Evolutionary conservation across 2,113 vertebrate species (phyloP).

Genomic region (Xenopus laevis): DNA sequence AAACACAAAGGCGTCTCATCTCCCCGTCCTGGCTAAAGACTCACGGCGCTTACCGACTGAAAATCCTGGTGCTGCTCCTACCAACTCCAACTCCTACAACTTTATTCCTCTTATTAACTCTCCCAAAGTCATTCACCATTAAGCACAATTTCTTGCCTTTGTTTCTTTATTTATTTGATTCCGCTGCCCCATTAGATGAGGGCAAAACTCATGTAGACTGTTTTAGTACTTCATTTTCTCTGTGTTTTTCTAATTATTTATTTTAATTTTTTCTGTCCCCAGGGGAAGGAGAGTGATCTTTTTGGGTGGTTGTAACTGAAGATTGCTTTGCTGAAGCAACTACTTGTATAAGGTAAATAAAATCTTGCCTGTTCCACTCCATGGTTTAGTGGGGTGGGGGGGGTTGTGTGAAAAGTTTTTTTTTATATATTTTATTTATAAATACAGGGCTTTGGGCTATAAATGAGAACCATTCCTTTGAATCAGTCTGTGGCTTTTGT

Average conservation of each 20-base stretch:
- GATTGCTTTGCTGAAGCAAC: conserved; percentile 84
- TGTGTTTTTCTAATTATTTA: conserved; percentile 68
- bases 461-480: neutral
- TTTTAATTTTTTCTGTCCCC: conserved; percentile 70
- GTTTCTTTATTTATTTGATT: conserved; percentile 57
- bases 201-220: conserved; percentile 52
- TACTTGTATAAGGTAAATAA: conserved; percentile 83
- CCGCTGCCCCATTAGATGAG: conserved; percentile 50
- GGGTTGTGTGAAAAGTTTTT: conserved; percentile 11
- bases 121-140: conserved; percentile 55
- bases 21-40: conserved; percentile 43
- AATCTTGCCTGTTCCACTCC: conserved; percentile 20
- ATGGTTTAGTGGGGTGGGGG: conserved; percentile 38
- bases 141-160: conserved; percentile 52
- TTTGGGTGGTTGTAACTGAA: conserved; percentile 79
- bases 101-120: conserved; percentile 62
- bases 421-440: neutral
- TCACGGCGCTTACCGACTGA: conserved; percentile 49
- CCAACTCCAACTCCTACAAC: conserved; percentile 52
- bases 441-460: neutral
- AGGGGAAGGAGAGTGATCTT: conserved; percentile 86
- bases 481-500: neutral
- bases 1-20: conserved; percentile 56
- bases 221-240: conserved; percentile 42
- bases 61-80: conserved; percentile 1